phyloP scores from a whole-genome alignment of 1,140 invertebrate species.

The Coboldia fuscipes region DNA sequence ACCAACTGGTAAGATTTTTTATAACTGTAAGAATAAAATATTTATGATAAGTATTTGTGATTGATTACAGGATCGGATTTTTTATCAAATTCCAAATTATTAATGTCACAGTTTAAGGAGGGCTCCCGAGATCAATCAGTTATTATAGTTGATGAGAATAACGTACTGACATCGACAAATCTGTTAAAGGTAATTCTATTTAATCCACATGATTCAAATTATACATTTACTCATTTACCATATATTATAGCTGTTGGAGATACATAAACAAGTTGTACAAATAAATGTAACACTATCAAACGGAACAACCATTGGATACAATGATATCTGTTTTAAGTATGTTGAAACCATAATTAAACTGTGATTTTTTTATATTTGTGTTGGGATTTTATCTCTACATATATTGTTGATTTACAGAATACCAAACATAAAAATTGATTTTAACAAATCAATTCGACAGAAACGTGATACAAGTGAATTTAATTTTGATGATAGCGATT shows the following conservation, averaged over 20 bases:
- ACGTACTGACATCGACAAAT: slow-evolving; percentile 7
- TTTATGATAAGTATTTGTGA: not conserved
- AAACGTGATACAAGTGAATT: slow-evolving; percentile 7
- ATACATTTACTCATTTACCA: not conserved
- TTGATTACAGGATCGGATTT: slow-evolving; percentile 40
- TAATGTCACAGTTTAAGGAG: slow-evolving; percentile 13
- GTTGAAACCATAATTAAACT: slow-evolving; percentile 11
- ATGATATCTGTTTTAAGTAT: slow-evolving; percentile 43
- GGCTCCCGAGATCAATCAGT: slow-evolving; percentile 6
- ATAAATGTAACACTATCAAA: slow-evolving; percentile 6
- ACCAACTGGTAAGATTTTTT: slow-evolving; percentile 14
- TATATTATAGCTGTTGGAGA: not conserved
- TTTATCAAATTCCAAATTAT: slow-evolving; percentile 33
- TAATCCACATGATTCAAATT: not conserved
- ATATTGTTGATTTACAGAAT: slow-evolving; percentile 15
- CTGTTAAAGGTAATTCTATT: slow-evolving; percentile 8
- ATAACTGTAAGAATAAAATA: not conserved
- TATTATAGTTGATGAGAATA: slow-evolving; percentile 4
- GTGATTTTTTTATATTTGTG: slow-evolving; percentile 2
- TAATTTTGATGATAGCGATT: slow-evolving; percentile 9
- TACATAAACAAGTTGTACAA: not conserved
- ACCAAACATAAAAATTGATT: slow-evolving; percentile 17
- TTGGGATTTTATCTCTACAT: slow-evolving; percentile 6
- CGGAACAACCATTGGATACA: slow-evolving; percentile 22
- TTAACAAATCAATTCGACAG: slow-evolving; percentile 8